Percentiles rank a stretch among this genome's conserved stretches.
phyloP scores from a whole-genome alignment of 2,888 invertebrate species.

The Epinotia ramella region DNA sequence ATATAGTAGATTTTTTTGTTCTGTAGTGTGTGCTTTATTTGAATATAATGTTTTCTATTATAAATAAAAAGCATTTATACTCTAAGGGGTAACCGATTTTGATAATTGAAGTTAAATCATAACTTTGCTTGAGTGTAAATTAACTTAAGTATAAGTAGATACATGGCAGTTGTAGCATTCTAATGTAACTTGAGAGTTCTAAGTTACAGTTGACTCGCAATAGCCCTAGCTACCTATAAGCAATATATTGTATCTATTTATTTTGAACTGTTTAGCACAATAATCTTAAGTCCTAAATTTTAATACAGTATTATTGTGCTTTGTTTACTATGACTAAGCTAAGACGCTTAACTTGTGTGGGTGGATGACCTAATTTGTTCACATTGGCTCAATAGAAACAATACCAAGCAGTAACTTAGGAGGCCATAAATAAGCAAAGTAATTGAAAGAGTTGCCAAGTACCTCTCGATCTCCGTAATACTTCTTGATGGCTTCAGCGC shows the following conservation, averaged over 20 bases:
- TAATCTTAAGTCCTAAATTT: neutral
- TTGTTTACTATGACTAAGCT: slow-evolving; percentile 39
- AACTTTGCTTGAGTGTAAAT: neutral
- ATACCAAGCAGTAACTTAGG: neutral
- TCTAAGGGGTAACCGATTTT: no score
- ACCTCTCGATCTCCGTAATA: slow-evolving; percentile 82
- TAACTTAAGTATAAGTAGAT: slow-evolving; percentile 7
- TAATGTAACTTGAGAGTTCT: no score
- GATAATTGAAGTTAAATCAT: neutral
- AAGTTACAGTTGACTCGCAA: slow-evolving; percentile 5
- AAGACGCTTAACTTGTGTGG: slow-evolving; percentile 50
- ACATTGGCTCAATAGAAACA: slow-evolving; percentile 3
- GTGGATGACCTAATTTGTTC: slow-evolving; percentile 56
- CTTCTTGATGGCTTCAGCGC: slow-evolving; percentile 89
- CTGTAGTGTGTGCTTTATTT: no score
- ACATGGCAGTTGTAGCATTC: no score
- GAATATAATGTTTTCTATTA: no score
- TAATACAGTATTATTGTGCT: slow-evolving; percentile 8
- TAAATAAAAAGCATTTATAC: no score
- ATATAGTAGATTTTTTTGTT: no score
- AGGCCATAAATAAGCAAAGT: neutral
- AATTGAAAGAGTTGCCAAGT: slow-evolving; percentile 42
- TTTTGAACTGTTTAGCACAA: neutral
- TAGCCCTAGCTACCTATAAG: neutral
- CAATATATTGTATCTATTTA: neutral